Conservation (phyloP, 2,888 invertebrate genomes). For the Conchocele bisecta region DNA sequence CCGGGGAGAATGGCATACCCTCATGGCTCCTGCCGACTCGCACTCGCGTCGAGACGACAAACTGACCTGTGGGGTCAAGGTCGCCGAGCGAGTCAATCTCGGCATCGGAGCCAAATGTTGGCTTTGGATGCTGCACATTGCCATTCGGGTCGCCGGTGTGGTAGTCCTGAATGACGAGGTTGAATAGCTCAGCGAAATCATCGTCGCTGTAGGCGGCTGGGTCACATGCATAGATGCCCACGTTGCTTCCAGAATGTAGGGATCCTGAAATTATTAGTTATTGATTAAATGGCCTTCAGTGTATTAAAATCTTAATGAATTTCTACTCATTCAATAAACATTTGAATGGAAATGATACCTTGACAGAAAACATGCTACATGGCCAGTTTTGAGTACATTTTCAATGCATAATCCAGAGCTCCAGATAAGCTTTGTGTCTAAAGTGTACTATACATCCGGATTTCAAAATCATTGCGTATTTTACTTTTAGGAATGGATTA, state of each 20-base stretch:
- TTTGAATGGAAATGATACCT: no score
- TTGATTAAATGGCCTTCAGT: no score
- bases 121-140: conserved; percentile 52
- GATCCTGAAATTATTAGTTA: no score
- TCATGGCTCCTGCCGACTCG: conserved; percentile 78
- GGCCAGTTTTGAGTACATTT: no score
- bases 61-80: conserved; percentile 91
- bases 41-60: conserved; percentile 86
- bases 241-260: conserved; percentile 62
- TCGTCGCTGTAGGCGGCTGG: conserved; percentile 97
- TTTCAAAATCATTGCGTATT: no score
- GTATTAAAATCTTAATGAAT: no score
- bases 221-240: conserved; percentile 97
- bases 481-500: no score
- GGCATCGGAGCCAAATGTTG: conserved; percentile 47
- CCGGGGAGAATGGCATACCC: conserved; percentile 85
- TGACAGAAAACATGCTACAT: no score
- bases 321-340: no score
- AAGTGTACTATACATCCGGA: no score
- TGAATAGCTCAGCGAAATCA: conserved; percentile 90
- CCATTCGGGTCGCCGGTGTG: conserved; percentile 57
- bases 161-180: conserved; percentile 92
- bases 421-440: no score
- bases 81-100: conserved; percentile 85
- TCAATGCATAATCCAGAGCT: no score